A percentile compares a stretch with the other conserved stretches of the same genome.
Evolutionary conservation across 2,113 vertebrate species (phyloP).

Genomic region (Odontophorus gujanensis): DNA sequence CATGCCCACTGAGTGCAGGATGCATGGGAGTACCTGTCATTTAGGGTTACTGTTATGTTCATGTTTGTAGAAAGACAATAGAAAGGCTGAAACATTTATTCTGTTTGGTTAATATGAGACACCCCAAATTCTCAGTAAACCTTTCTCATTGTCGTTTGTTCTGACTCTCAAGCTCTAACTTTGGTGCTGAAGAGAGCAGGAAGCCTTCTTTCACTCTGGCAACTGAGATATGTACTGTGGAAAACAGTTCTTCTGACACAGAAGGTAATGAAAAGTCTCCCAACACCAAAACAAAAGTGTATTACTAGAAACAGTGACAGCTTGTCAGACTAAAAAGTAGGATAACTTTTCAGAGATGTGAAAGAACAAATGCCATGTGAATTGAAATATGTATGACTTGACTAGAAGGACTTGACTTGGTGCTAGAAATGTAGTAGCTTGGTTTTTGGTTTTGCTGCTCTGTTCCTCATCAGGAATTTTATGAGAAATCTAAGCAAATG

Average conservation of each 20-base stretch:
- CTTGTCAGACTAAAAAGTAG: slow-evolving; percentile 33
- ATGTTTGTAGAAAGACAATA: background rate
- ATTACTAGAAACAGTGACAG: slow-evolving; percentile 35
- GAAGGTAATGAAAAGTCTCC: slow-evolving; percentile 48
- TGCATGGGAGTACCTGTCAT: slow-evolving; percentile 20
- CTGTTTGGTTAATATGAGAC: background rate
- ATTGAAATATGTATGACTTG: slow-evolving; percentile 18
- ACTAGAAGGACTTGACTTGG: background rate
- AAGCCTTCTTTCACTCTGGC: background rate
- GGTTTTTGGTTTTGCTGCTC: slow-evolving; percentile 1
- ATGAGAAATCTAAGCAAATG: background rate
- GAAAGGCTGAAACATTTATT: slow-evolving; percentile 48
- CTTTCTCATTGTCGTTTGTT: slow-evolving; percentile 33
- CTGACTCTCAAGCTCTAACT: slow-evolving; percentile 37
- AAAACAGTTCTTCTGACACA: slow-evolving; percentile 55
- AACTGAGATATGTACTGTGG: slow-evolving; percentile 34
- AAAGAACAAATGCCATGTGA: slow-evolving; percentile 26
- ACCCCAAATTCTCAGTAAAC: background rate
- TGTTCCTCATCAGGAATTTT: background rate
- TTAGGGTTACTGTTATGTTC: background rate
- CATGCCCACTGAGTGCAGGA: background rate
- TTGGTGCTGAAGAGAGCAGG: slow-evolving; percentile 36
- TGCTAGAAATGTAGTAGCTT: slow-evolving; percentile 3
- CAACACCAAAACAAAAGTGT: slow-evolving; percentile 33
- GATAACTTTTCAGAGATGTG: slow-evolving; percentile 35